phyloP scores from a whole-genome alignment of 2,113 vertebrate genomes.

The Trogon surrucura region DNA sequence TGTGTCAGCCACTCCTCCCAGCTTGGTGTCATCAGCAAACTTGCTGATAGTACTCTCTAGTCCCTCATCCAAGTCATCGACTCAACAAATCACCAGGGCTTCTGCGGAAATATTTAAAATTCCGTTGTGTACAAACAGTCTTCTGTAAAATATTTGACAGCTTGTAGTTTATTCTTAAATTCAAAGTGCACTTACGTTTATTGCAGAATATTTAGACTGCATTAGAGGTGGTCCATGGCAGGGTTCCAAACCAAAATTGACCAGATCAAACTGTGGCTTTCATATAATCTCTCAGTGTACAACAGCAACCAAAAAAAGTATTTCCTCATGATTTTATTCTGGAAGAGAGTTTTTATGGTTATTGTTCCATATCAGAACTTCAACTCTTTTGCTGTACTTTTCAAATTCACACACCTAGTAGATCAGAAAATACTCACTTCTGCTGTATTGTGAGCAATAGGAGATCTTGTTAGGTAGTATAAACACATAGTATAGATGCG shows the following conservation, averaged over 20 bases:
- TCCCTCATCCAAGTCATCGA: no score
- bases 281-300: not conserved
- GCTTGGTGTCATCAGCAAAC: no score
- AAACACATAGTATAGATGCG: not conserved
- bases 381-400: not conserved
- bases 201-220: not conserved
- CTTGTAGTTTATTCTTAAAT: slow-evolving; percentile 10
- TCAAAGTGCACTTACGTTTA: slow-evolving; percentile 6
- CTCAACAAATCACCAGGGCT: not conserved
- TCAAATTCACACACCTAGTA: not conserved
- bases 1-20: no score
- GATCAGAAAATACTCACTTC: not conserved
- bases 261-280: not conserved
- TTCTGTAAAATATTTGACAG: not conserved
- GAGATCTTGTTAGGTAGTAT: not conserved
- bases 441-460: not conserved
- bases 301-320: not conserved
- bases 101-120: slow-evolving; percentile 16
- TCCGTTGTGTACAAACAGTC: not conserved
- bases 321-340: not conserved
- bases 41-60: no score
- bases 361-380: not conserved
- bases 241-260: not conserved
- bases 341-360: not conserved
- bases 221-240: not conserved